Conservation (phyloP, 1,140 invertebrate species). For the Drosophila azteca region DNA sequence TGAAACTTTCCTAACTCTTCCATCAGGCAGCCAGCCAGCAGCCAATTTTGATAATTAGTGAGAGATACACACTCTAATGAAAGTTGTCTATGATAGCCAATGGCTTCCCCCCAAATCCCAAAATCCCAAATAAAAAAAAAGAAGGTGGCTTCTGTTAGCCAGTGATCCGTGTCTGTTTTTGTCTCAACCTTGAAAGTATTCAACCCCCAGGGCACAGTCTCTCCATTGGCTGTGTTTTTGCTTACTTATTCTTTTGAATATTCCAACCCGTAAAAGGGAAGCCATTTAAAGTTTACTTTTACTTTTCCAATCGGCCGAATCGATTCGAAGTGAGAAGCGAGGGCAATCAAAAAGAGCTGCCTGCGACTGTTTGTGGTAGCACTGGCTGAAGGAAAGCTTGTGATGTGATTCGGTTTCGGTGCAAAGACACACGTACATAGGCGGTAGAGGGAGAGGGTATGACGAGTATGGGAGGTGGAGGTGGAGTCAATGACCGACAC, state of each 20-base stretch:
- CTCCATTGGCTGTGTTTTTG: constrained; percentile 1
- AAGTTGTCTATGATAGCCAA: constrained; percentile 41
- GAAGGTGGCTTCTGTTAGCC: not conserved
- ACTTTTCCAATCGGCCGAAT: constrained; percentile 42
- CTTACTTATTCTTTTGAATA: constrained; percentile 30
- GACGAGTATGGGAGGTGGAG: not conserved
- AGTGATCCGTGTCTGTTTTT: not conserved
- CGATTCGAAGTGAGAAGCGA: constrained; percentile 10
- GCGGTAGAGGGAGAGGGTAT: too few species aligned
- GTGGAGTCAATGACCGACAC: constrained; percentile 45
- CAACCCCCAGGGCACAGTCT: constrained; percentile 31
- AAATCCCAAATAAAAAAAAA: too few species aligned
- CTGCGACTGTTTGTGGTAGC: not conserved
- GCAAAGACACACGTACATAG: not conserved
- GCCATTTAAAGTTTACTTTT: constrained; percentile 51
- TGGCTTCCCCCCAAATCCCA: not conserved
- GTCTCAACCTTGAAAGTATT: constrained; percentile 39
- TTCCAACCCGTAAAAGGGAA: constrained; percentile 44
- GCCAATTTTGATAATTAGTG: constrained; percentile 56
- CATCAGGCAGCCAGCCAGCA: constrained; percentile 13
- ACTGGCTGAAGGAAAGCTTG: constrained; percentile 16
- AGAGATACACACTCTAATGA: constrained; percentile 52
- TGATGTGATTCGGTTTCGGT: constrained; percentile 25
- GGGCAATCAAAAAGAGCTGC: not conserved
- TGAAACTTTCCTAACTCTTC: constrained; percentile 40